A percentile compares a stretch with the other conserved stretches of the same genome.
Conservation (phyloP, 2,797 vertebrate species). For the Sebastes vulpes region DNA sequence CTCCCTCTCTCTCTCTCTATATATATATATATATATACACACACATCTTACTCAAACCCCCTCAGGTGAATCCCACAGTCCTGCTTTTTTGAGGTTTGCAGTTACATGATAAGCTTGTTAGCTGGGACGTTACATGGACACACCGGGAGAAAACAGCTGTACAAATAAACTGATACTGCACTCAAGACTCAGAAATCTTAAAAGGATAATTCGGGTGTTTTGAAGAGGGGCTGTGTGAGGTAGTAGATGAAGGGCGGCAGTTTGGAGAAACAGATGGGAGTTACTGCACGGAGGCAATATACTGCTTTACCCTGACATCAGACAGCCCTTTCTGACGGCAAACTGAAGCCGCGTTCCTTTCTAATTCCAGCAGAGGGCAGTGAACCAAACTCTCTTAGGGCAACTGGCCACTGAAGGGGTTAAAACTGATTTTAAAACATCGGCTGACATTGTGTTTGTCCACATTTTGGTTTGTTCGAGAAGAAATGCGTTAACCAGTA, state of each 20-base stretch:
- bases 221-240: not conserved
- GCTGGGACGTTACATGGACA: not conserved
- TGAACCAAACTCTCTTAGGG: not conserved
- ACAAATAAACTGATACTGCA: not conserved
- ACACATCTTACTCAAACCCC: slow-evolving; percentile 19
- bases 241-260: not conserved
- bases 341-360: not conserved
- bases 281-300: no score
- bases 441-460: no score
- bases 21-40: not conserved
- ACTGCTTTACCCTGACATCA: no score
- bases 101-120: slow-evolving; percentile 29
- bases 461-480: not conserved
- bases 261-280: not conserved
- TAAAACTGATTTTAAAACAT: not conserved
- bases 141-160: not conserved
- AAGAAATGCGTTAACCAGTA: not conserved
- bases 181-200: not conserved
- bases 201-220: not conserved
- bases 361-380: not conserved
- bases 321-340: no score
- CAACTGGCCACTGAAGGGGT: not conserved
- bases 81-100: not conserved
- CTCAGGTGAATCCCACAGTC: slow-evolving; percentile 6
- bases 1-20: not conserved